Percentiles rank a stretch among this genome's conserved stretches.
Conservation (phyloP, 2,797 vertebrate species). For the Sebastes nivosus region DNA sequence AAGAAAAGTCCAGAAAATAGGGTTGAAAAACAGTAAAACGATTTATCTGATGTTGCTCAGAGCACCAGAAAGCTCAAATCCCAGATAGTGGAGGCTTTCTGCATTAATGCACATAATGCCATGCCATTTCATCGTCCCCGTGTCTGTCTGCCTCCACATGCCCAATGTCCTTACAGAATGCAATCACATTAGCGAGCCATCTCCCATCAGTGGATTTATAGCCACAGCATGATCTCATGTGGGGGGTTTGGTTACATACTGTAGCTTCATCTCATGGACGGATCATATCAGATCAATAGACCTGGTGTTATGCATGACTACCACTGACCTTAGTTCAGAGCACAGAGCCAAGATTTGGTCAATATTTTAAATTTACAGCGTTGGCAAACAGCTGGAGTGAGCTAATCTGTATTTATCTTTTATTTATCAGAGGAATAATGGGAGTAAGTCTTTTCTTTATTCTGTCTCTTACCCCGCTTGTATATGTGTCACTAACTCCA, state of each 20-base stretch:
- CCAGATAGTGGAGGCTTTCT: background rate
- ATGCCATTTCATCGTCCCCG: constrained; percentile 10
- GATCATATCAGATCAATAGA: constrained; percentile 62
- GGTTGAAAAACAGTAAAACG: fast-evolving
- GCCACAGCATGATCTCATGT: constrained; percentile 36
- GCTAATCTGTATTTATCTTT: background rate
- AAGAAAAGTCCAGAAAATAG: background rate
- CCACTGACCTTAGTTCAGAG: constrained; percentile 50
- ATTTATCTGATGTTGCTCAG: background rate
- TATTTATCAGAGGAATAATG: background rate
- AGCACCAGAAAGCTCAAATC: background rate
- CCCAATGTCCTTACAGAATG: constrained; percentile 6
- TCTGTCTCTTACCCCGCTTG: background rate
- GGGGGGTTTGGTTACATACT: constrained; percentile 49
- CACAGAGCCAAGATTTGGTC: constrained; percentile 16
- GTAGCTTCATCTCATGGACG: constrained; percentile 35
- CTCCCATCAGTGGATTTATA: constrained; percentile 32
- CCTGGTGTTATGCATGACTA: constrained; percentile 19
- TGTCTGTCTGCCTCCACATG: constrained; percentile 32
- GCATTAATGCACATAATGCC: background rate
- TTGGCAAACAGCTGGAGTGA: constrained; percentile 7
- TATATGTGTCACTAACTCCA: background rate
- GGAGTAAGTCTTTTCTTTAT: background rate
- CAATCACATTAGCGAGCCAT: constrained; percentile 54
- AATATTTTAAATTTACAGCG: constrained; percentile 26